phyloP scores from a whole-genome alignment of 2,797 vertebrate genomes.

The Microhierax caerulescens region DNA sequence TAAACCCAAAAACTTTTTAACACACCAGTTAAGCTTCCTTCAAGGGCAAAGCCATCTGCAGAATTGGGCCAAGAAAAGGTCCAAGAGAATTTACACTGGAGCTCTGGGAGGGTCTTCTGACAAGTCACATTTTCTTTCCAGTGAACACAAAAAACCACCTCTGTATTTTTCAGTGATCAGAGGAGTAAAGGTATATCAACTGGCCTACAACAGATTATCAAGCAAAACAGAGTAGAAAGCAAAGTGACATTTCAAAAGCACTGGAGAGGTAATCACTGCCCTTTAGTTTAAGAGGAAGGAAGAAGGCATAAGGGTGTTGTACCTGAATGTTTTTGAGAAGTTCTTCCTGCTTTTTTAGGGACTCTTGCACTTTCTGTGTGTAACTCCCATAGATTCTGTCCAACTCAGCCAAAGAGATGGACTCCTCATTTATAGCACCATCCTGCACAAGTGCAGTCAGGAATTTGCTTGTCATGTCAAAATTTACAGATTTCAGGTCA shows the following conservation, averaged over 20 bases:
- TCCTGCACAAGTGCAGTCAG: constrained; percentile 90
- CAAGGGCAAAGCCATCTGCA: neutral
- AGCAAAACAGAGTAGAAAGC: neutral
- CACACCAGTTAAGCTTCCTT: neutral
- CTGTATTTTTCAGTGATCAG: neutral
- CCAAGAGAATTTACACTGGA: neutral
- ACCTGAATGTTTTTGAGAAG: constrained; percentile 92
- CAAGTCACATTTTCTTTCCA: neutral
- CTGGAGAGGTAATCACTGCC: neutral
- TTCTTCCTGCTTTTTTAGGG: constrained; percentile 88
- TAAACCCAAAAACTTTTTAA: neutral
- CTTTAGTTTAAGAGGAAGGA: neutral
- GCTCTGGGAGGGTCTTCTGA: neutral
- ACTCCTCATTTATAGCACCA: constrained; percentile 92
- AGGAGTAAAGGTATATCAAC: neutral
- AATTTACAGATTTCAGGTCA: constrained; percentile 90
- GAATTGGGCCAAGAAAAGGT: neutral
- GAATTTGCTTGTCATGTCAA: constrained; percentile 93
- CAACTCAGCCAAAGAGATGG: constrained; percentile 86
- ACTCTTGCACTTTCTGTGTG: constrained; percentile 87
- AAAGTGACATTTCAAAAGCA: neutral
- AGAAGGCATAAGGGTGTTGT: neutral
- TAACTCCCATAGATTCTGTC: constrained; percentile 88
- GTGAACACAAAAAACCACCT: neutral
- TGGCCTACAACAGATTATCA: neutral